Percentiles rank a stretch among this genome's conserved stretches.
Conservation (phyloP, 2,797 vertebrate species). For the Xiphophorus birchmanni region DNA sequence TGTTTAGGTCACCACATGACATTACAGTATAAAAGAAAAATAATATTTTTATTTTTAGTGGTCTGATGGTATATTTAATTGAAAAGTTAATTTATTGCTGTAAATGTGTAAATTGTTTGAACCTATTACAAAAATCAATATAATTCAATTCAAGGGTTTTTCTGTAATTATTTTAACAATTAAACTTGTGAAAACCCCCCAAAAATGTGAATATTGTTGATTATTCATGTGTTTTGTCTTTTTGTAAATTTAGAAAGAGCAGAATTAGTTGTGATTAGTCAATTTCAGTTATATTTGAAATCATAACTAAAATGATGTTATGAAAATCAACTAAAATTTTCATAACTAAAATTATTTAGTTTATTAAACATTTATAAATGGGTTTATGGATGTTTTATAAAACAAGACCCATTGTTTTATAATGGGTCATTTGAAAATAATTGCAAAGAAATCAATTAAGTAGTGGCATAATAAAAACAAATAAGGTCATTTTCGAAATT, state of each 20-base stretch:
- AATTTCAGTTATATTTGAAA: neutral
- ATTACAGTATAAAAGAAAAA: neutral
- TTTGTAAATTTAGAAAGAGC: neutral
- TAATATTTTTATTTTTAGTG: neutral
- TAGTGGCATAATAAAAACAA: neutral
- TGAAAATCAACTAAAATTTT: too few species aligned
- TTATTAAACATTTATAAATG: too few species aligned
- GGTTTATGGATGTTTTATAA: too few species aligned
- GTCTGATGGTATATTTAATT: neutral
- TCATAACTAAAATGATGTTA: neutral
- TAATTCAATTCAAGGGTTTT: too few species aligned
- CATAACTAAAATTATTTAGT: too few species aligned
- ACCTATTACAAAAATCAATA: too few species aligned
- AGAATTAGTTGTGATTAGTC: neutral
- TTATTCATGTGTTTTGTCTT: neutral
- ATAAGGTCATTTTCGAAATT: neutral
- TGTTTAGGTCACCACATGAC: neutral
- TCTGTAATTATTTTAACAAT: too few species aligned
- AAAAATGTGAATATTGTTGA: too few species aligned
- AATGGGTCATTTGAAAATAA: neutral
- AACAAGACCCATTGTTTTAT: neutral
- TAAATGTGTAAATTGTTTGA: too few species aligned
- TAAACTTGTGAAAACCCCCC: too few species aligned
- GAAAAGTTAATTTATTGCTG: too few species aligned
- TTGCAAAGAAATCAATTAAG: neutral